A percentile compares a stretch with the other conserved stretches of the same genome.
Evolutionary conservation across 2,797 vertebrate species (phyloP).

Genomic region (Synaphobranchus kaupii): DNA sequence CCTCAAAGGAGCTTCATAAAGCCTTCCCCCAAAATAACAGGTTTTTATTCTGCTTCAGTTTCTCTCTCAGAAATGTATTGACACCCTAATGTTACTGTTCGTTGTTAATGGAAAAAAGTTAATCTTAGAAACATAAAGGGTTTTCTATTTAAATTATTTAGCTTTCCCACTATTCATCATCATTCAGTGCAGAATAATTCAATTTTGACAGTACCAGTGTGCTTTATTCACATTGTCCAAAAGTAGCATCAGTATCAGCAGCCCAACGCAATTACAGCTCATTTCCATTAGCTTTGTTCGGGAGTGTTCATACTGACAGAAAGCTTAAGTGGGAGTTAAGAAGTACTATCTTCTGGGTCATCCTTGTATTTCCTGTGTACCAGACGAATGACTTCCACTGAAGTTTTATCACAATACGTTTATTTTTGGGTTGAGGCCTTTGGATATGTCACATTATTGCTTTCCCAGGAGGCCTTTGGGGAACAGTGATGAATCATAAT

Average conservation of each 20-base stretch:
- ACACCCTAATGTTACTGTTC: neutral
- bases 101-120: neutral
- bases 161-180: neutral
- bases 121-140: neutral
- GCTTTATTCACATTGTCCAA: neutral
- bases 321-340: too few relatives aligned
- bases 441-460: conserved; percentile 57
- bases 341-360: neutral
- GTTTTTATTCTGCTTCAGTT: neutral
- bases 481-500: conserved; percentile 52
- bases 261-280: too few relatives aligned
- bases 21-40: neutral
- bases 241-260: neutral
- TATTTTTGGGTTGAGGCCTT: conserved; percentile 57
- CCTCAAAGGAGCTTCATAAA: neutral
- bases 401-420: conserved; percentile 23
- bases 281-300: too few relatives aligned
- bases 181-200: neutral
- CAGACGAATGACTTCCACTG: conserved; percentile 40
- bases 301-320: too few relatives aligned
- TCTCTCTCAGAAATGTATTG: neutral
- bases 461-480: conserved; percentile 31
- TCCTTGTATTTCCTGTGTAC: conserved; percentile 53
- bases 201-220: neutral
- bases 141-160: neutral